Base-by-base conservation (phyloP, 2,888 invertebrate species). In the Mylabris sibirica region DNA sequence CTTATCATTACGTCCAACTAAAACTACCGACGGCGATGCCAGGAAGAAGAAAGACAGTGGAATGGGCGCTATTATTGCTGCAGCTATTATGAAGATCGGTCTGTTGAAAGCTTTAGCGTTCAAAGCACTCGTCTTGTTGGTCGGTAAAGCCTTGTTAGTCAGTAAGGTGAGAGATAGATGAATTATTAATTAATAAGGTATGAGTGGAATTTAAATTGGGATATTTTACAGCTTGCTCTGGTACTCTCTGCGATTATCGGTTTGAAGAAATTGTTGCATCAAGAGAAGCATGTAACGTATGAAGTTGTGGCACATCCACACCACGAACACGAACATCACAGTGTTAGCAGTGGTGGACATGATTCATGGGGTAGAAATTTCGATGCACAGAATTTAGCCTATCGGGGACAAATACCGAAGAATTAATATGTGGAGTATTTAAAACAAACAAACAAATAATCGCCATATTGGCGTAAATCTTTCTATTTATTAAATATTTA, bases 131-230 rank as follows among this genome's bases (percentile, higher is more conserved):
- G 92, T 92, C 17, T 87, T 95, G 5, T 88, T 95, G 75, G 94
- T 95, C 38, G 94, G 94, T 79, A 95, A 95, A 86, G 95, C 95
- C 30, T 87, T 95, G 4, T 88, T 95, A 57, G 91, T 95, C 72
- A 93, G 93, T 76, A 95, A 95, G 83, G 85, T 85, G 81, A 72
- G 78, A 93, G 93, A 76, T 95, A 95, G 83, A 85, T 85, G 81
- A 72, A 78, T 63, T 17, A 14, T 62, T 17, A n/a, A 41, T 41
- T 49, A 12, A 24, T 20, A 12, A 8, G 9, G 35, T 20, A 2
- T 12, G 24, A 41, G 41, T 44, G 1, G 38, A 2, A 62, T 62
- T 41, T 35, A 14, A 30, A 49, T 38, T 60, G 60, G 22, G 20
- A 57, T 38, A 14, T 69, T 68, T 81, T 81, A 63, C 72, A 85